Evolutionary conservation across 2,797 vertebrate species (phyloP), one percentile per base, ranked within the genome.

Genomic region (Epinephelus coioides): DNA sequence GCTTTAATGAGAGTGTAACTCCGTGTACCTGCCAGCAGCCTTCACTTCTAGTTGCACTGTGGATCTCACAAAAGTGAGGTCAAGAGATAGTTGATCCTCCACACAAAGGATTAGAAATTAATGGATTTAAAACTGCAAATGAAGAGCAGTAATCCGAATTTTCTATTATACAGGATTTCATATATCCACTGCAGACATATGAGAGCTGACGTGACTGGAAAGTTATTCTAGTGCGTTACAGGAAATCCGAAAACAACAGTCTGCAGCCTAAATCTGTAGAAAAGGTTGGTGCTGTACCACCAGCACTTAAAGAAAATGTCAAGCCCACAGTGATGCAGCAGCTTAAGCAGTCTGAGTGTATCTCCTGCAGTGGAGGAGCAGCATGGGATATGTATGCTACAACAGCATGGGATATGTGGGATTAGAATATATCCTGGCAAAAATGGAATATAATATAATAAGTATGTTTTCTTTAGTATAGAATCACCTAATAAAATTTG

Each of bases 281-380:
- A 73, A 68, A 70, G 47, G 50, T 69, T 54, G 30, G 25, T 17
- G 21, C 47, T 38, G 50, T 38, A 72, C 47, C 43, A 49, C 49
- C 14, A 43, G 17, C 46, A 79, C 54, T 85, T 69, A 25, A 21
- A 66, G 34, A 27, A 79, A 80, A 77, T 68, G 62, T 72, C 62
- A 80, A 76, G 60, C 17, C 60, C 53, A 66, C 56, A 73, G 44
- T 63, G 79, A 57, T n/a, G 51, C 66, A 66, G 50, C 55, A 34
- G 60, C 0, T 3, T 9, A 21, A 64, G 47, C 63, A 49, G 77
- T 30, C 12, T 70, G 43, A 49, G 60, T 59, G 46, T 19, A 34
- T 64, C 53, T 60, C 30, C 38, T 23, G 18, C 21, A 57, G 21
- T 25, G 17, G 21, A 49, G 50, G 34, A 19, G 17, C 47, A 53